Percentiles rank a stretch among this genome's conserved stretches.
These are phyloP conservation scores for Caloenas nicobarica DNA, from an alignment of 2,113 vertebrate genomes.

Conservation along the genomic window DNA sequence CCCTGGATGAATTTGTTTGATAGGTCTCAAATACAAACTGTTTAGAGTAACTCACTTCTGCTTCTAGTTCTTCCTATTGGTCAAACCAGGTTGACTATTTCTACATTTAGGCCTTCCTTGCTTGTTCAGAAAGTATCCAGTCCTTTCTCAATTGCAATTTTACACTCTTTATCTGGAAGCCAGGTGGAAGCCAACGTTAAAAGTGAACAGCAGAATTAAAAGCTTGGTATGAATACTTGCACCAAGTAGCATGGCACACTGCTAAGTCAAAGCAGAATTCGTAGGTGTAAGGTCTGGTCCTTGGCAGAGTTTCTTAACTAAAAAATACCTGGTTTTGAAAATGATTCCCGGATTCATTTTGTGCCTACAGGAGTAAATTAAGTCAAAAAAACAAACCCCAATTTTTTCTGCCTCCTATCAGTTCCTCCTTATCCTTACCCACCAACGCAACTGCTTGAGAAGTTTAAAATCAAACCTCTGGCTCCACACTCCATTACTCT, in stretches of 20 bases:
- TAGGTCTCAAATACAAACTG: neutral
- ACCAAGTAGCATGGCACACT: neutral
- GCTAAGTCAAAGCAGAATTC: neutral
- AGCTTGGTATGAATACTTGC: neutral
- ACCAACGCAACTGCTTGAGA: neutral
- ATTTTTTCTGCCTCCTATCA: neutral
- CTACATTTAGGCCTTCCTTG: neutral
- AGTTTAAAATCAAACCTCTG: neutral
- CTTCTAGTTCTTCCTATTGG: neutral
- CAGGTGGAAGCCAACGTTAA: neutral
- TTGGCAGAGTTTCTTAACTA: neutral
- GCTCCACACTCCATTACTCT: neutral
- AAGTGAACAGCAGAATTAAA: neutral
- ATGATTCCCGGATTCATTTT: neutral
- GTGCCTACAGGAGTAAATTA: neutral
- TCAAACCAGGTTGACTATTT: neutral
- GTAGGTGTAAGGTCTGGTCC: neutral
- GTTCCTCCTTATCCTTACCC: neutral
- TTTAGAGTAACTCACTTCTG: neutral
- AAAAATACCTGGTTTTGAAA: neutral
- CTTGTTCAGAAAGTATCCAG: neutral
- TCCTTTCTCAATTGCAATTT: neutral
- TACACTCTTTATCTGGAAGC: neutral
- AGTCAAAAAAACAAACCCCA: rapidly evolving
- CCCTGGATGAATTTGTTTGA: neutral